These are phyloP conservation scores for Drosophila pruinosa DNA, from an alignment of 1,140 invertebrate species.

Conservation along the genomic window DNA sequence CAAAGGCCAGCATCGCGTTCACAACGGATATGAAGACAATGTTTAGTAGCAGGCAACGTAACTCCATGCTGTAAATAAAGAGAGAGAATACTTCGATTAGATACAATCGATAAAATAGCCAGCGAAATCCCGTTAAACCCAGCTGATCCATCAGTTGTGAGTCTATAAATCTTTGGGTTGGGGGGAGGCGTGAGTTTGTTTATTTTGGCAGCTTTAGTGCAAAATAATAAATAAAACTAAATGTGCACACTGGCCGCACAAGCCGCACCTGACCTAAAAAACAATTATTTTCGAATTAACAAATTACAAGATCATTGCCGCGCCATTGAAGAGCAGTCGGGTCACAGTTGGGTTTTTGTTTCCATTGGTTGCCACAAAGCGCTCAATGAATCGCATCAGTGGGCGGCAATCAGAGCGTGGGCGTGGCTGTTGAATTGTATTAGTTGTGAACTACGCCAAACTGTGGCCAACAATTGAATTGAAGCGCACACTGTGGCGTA, in stretches of 20 bases:
- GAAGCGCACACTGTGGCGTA: constrained; percentile 36
- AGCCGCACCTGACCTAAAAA: constrained; percentile 29
- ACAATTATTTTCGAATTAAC: constrained; percentile 78
- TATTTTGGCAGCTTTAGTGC: constrained; percentile 46
- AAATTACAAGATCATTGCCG: constrained; percentile 78
- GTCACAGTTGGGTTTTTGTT: constrained; percentile 16
- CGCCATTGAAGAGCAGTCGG: constrained; percentile 38
- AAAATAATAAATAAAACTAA: constrained; percentile 55
- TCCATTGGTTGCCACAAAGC: constrained; percentile 24
- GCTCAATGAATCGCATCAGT: constrained; percentile 64
- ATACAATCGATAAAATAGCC: background rate
- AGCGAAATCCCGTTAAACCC: background rate
- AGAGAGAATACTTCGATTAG: constrained; percentile 4
- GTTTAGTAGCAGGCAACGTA: constrained; percentile 61
- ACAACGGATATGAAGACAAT: constrained; percentile 54
- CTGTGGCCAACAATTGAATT: constrained; percentile 5
- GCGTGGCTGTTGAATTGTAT: constrained; percentile 21
- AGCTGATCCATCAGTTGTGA: constrained; percentile 15
- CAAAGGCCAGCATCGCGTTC: constrained; percentile 55
- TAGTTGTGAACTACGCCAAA: constrained; percentile 43
- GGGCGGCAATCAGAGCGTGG: constrained; percentile 2
- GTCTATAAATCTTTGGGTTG: constrained; percentile 19
- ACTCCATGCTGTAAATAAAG: constrained; percentile 67
- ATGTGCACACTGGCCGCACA: background rate
- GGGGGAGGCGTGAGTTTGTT: constrained; percentile 44